Evolutionary conservation across 2,113 vertebrate species (phyloP).

Genomic region (Aldabrachelys gigantea): DNA sequence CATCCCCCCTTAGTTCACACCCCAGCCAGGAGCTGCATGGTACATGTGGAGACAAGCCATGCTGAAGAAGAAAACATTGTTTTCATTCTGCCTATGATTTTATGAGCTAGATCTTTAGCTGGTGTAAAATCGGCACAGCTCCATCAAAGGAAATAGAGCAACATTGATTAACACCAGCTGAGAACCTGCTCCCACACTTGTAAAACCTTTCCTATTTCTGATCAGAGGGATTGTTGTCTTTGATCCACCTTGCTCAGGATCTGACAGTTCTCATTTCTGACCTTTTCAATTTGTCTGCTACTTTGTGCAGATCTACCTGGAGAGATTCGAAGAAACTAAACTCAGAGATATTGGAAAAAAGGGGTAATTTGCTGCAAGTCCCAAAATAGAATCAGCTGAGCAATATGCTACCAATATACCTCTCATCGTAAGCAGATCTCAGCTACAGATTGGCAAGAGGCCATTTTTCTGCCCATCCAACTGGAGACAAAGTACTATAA

Average conservation of each 20-base stretch:
- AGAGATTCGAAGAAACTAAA: neutral
- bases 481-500: neutral
- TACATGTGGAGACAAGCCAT: neutral
- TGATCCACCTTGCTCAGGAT: neutral
- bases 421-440: neutral
- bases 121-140: neutral
- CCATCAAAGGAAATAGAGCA: neutral
- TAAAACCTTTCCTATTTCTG: neutral
- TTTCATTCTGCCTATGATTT: neutral
- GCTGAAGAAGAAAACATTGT: neutral
- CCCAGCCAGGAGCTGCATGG: neutral
- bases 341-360: neutral
- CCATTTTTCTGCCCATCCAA: neutral
- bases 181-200: neutral
- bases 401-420: neutral
- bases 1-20: neutral
- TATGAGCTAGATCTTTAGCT: neutral
- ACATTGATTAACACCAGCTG: neutral
- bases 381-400: neutral
- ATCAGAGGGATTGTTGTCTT: neutral
- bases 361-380: neutral
- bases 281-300: neutral
- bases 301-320: neutral
- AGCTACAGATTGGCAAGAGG: neutral
- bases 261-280: neutral